Conservation (phyloP, 2,888 invertebrate species). For the Venustoraphidia nigricollis region DNA sequence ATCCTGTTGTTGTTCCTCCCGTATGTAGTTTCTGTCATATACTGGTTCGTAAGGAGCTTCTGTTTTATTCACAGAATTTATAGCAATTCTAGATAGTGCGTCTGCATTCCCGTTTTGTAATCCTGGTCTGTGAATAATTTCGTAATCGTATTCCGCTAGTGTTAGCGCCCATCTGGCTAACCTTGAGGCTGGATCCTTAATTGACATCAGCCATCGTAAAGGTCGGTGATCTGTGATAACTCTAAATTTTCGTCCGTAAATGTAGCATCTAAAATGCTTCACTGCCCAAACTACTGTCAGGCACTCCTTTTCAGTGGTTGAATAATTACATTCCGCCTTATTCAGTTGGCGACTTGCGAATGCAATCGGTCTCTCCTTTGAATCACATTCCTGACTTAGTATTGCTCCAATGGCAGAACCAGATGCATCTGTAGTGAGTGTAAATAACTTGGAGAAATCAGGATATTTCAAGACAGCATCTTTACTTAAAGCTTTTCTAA, state of each 20-base stretch:
- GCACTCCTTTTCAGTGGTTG: conserved; percentile 15
- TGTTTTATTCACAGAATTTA: not conserved
- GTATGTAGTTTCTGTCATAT: not conserved
- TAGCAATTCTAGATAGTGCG: no score
- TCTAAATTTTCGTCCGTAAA: conserved; percentile 13
- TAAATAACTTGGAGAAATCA: conserved; percentile 9
- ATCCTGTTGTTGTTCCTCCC: not conserved
- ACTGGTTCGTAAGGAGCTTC: not conserved
- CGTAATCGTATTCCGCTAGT: conserved; percentile 5
- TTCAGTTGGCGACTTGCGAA: conserved; percentile 14
- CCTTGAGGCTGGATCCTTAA: conserved; percentile 11
- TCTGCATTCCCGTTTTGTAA: not conserved
- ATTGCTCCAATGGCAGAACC: conserved; percentile 12
- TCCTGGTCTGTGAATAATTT: conserved; percentile 3
- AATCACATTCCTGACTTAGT: conserved; percentile 9
- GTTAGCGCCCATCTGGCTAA: conserved; percentile 11
- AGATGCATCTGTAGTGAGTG: conserved; percentile 12
- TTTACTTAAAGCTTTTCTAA: conserved; percentile 7
- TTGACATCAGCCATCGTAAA: conserved; percentile 10
- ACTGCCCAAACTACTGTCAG: conserved; percentile 13
- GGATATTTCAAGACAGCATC: conserved; percentile 10
- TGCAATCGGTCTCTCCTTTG: conserved; percentile 12
- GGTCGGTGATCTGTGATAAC: conserved; percentile 16
- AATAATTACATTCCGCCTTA: conserved; percentile 11
- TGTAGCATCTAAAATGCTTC: conserved; percentile 14